These are phyloP conservation scores for Digitonthophagus gazella DNA, from an alignment of 2,888 invertebrate species.

Conservation along the genomic window DNA sequence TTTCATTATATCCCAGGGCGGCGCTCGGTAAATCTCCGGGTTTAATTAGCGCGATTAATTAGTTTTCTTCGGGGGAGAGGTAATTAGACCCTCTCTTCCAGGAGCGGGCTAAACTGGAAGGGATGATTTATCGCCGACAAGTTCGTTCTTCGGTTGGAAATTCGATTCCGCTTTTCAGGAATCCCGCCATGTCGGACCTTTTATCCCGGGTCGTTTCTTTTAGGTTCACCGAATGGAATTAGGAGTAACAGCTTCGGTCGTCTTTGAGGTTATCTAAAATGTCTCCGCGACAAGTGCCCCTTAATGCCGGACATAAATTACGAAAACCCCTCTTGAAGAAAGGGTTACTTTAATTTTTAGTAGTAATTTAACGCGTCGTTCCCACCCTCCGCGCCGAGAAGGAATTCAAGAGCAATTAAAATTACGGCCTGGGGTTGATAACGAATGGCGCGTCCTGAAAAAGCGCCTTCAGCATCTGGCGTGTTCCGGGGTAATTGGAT, in stretches of 20 bases:
- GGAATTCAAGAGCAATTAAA: background rate
- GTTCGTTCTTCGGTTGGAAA: background rate
- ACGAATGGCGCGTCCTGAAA: background rate
- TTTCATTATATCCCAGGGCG: slow-evolving; percentile 28
- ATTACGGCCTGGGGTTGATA: background rate
- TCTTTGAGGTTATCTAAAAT: background rate
- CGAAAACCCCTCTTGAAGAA: background rate
- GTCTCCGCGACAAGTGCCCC: background rate
- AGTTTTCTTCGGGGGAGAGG: slow-evolving; percentile 45
- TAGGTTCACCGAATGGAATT: background rate
- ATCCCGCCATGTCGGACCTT: background rate
- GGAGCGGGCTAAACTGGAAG: slow-evolving; percentile 8
- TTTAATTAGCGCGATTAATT: slow-evolving; percentile 51
- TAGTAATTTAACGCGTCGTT: background rate
- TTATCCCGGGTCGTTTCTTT: background rate
- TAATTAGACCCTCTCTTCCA: slow-evolving; percentile 40
- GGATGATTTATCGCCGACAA: background rate
- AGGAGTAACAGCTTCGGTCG: background rate
- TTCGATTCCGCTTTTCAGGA: background rate
- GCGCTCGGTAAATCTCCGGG: slow-evolving; percentile 41
- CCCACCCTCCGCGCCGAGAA: background rate
- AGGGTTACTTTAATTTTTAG: background rate
- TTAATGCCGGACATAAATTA: background rate
- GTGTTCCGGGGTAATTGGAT: background rate
- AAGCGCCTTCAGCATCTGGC: background rate